Conservation (phyloP, 1,140 invertebrate genomes). For the Drosophila pruinosa region DNA sequence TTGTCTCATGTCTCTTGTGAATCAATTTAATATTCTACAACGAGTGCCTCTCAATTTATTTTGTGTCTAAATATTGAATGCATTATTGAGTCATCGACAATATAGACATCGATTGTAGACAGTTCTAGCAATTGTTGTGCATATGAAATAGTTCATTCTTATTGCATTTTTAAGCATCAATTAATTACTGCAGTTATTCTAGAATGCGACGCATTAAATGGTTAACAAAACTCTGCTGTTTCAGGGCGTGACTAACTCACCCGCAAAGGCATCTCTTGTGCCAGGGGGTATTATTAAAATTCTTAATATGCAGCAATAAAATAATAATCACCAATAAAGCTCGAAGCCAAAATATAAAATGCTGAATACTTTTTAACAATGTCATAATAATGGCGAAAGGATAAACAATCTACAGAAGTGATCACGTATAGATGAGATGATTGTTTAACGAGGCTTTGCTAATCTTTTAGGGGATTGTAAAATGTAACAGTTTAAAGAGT, state of each 20-base stretch:
- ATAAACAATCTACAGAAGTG: slow-evolving; percentile 6
- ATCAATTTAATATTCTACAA: slow-evolving; percentile 8
- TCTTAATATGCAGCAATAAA: slow-evolving; percentile 16
- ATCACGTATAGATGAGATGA: not conserved
- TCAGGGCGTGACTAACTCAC: not conserved
- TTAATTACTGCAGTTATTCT: too few species aligned
- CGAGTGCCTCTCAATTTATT: not conserved
- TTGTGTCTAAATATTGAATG: not conserved
- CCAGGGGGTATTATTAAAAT: slow-evolving; percentile 5
- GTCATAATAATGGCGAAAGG: slow-evolving; percentile 9
- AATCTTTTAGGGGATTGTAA: slow-evolving; percentile 26
- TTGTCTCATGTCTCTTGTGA: slow-evolving; percentile 8
- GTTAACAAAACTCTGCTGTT: too few species aligned
- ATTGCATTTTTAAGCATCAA: too few species aligned
- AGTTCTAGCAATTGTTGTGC: too few species aligned
- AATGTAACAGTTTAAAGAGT: slow-evolving; percentile 31
- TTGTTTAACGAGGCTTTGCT: slow-evolving; percentile 8
- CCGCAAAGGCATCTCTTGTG: not conserved
- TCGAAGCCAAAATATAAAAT: slow-evolving; percentile 1
- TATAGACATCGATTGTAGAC: too few species aligned
- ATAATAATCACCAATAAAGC: slow-evolving; percentile 24
- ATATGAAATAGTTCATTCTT: too few species aligned
- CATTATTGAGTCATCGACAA: too few species aligned
- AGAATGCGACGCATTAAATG: too few species aligned
- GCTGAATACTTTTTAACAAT: slow-evolving; percentile 15